Base-by-base conservation (phyloP, 2,888 invertebrate genomes). In the Allophyes oxyacanthae region DNA sequence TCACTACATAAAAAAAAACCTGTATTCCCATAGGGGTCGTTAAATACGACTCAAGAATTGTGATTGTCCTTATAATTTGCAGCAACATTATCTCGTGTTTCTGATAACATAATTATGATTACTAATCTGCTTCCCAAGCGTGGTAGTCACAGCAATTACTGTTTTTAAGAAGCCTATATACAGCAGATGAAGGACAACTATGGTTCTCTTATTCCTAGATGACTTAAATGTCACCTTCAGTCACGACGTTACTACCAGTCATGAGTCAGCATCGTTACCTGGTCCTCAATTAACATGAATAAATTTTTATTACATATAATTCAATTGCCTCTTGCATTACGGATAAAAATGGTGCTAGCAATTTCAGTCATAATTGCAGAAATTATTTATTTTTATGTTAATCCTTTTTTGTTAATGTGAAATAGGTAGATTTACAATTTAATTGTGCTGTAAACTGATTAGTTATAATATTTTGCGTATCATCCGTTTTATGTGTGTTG, bases 231-330 rank as follows among this genome's bases (percentile, higher is more conserved):
- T 28, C 28, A 28, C 28, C 20, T 20, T 20, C n/a, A n/a, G n/a
- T 25, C 25, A 25, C 6, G 28, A 4, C 28, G 8, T 28, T 8
- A 9, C 13, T 8, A 14, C 11, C 64, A 54, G 11, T 37, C 34
- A 50, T 42, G 43, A 34, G 53, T 62, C 50, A 45, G 59, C 58
- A 65, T 77, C 76, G 64, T 81, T 78, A 79, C 64, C 49, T 37
- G 33, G 51, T 57, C 55, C 59, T 60, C 78, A 79, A 84, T 84
- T 82, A 82, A 72, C 75, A 65, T 76, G 67, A 65, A 79, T 85
- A 83, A 80, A 79, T 52, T 70, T 84, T 84, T 84, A 84, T 72
- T 71, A 63, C 68, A 52, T 60, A 61, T 75, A 66, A 68, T 75
- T 70, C 64, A 64, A 66, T 72, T 62, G 58, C 59, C 56, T 48